Conservation (phyloP, 2,797 vertebrate species). For the Galagoides demidoff region DNA sequence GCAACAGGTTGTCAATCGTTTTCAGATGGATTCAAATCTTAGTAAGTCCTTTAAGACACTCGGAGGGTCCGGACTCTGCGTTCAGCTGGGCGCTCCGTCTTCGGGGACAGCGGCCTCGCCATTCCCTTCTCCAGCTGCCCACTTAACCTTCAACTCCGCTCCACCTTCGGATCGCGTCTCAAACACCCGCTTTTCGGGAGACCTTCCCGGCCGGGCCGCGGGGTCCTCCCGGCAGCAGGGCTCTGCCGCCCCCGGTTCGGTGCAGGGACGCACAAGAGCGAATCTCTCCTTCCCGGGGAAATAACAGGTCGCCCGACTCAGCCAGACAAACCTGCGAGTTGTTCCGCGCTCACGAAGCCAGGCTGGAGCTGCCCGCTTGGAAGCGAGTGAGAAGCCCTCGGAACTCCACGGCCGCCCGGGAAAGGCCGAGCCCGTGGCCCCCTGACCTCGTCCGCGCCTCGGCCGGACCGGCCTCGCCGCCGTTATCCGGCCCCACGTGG, state of each 20-base stretch:
- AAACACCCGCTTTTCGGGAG: neutral
- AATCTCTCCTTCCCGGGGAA: no score
- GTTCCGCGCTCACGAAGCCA: neutral
- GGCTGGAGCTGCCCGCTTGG: neutral
- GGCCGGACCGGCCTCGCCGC: neutral
- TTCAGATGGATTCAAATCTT: neutral
- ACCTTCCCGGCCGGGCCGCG: neutral
- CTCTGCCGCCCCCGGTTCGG: no score
- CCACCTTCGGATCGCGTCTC: neutral
- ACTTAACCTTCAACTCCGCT: neutral
- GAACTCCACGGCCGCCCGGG: neutral
- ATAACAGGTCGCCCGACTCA: rapidly evolving
- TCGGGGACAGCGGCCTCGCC: neutral
- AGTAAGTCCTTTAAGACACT: no score
- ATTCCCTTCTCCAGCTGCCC: neutral
- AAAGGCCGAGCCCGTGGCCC: neutral
- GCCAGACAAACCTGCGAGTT: neutral
- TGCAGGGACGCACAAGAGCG: no score
- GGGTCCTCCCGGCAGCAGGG: no score
- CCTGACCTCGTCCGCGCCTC: neutral
- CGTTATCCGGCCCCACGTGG: rapidly evolving
- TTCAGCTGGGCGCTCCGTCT: no score
- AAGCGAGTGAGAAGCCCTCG: rapidly evolving
- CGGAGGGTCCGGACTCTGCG: neutral
- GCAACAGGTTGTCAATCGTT: neutral